Percentiles rank a stretch among this genome's conserved stretches.
These are phyloP conservation scores for Conger conger DNA, from an alignment of 2,113 vertebrate species.

Conservation along the genomic window DNA sequence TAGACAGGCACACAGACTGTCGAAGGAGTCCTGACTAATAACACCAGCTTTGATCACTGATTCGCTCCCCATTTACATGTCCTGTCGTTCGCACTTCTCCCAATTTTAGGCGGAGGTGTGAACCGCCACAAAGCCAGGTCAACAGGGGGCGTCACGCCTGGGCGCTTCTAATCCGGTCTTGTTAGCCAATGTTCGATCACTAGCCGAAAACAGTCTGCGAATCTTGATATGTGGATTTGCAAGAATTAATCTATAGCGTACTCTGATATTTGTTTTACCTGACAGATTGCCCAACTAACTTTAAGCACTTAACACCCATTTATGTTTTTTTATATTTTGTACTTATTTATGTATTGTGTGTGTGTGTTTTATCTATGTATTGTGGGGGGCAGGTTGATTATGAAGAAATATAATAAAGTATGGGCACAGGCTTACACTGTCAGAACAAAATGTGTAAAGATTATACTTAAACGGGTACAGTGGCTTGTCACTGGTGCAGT, in stretches of 20 bases:
- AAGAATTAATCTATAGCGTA: slow-evolving; percentile 22
- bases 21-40: not conserved
- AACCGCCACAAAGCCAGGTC: slow-evolving; percentile 30
- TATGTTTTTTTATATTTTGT: no score
- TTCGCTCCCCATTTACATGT: slow-evolving; percentile 5
- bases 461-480: no score
- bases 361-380: no score
- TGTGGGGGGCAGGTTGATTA: no score
- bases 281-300: not conserved
- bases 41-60: slow-evolving; percentile 55
- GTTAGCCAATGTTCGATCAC: slow-evolving; percentile 44
- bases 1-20: not conserved
- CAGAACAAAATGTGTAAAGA: no score
- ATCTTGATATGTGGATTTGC: slow-evolving; percentile 58
- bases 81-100: slow-evolving; percentile 45
- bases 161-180: slow-evolving; percentile 43
- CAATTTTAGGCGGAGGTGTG: slow-evolving; percentile 40
- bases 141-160: slow-evolving; percentile 40
- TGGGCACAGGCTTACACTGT: no score
- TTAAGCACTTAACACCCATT: no score
- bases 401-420: no score
- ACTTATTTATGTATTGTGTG: no score
- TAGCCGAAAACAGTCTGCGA: slow-evolving; percentile 60
- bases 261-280: not conserved
- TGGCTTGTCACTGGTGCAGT: no score